Evolutionary conservation across 2,797 vertebrate species (phyloP).

Genomic region (Euphonia xanthogaster): DNA sequence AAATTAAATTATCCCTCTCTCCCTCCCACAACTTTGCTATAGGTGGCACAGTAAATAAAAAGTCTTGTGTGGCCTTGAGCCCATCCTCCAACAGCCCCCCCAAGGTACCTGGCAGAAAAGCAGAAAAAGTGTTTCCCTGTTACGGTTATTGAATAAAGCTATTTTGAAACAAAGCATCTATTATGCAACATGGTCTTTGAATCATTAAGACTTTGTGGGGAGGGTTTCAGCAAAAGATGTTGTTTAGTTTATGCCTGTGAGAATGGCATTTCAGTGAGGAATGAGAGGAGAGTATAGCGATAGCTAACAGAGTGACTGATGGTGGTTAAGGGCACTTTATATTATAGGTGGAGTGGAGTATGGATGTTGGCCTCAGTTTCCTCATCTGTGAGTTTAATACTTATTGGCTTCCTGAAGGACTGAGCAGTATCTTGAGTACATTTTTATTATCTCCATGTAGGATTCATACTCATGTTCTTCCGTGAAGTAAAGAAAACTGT

Average conservation of each 20-base stretch:
- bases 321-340: neutral
- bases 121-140: neutral
- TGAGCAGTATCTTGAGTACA: neutral
- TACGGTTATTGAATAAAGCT: neutral
- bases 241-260: neutral
- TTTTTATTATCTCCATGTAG: neutral
- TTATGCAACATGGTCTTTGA: neutral
- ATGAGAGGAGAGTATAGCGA: neutral
- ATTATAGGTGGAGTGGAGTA: neutral
- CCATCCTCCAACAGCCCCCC: fast-evolving
- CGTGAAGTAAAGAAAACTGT: neutral
- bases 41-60: neutral
- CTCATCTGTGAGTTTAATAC: neutral
- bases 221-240: neutral
- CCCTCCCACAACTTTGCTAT: neutral
- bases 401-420: neutral
- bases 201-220: neutral
- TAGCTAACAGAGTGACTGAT: neutral
- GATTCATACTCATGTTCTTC: neutral
- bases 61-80: neutral
- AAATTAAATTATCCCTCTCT: neutral
- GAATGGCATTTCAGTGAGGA: neutral
- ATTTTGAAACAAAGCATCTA: neutral
- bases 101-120: neutral
- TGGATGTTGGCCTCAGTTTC: neutral